A percentile compares a stretch with the other conserved stretches of the same genome.
phyloP scores from a whole-genome alignment of 2,113 vertebrate species.

The Octodon degus region DNA sequence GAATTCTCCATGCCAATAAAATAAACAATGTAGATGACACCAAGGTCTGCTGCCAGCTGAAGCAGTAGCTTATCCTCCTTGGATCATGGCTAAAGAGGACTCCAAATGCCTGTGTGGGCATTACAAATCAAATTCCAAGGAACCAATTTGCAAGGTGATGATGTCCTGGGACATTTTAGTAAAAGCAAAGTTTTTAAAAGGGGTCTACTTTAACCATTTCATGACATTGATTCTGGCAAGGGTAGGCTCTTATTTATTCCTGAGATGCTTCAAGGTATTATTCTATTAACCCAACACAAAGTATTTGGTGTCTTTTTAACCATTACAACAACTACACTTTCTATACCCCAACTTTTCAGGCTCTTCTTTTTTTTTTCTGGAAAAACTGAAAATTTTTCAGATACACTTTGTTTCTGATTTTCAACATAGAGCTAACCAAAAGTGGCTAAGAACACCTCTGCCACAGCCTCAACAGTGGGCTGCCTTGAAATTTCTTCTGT shows the following conservation, averaged over 20 bases:
- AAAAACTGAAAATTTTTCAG: not conserved
- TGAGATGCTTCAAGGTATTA: not conserved
- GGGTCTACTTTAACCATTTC: not conserved
- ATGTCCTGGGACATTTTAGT: not conserved
- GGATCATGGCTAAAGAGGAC: not conserved
- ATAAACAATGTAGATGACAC: not conserved
- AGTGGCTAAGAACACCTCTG: not conserved
- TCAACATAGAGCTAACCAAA: not conserved
- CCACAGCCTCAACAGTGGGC: not conserved
- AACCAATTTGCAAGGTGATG: not conserved
- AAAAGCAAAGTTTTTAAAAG: not conserved
- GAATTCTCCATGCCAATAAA: not conserved
- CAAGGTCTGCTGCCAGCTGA: not conserved
- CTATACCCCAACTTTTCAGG: not conserved
- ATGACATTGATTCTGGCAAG: not conserved
- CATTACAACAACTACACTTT: not conserved
- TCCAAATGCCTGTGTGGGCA: not conserved
- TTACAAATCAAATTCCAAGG: not conserved
- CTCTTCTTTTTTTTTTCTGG: not conserved
- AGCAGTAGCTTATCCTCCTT: not conserved
- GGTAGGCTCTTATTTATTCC: not conserved
- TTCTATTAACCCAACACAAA: not conserved
- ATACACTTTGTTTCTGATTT: not conserved
- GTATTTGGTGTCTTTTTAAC: not conserved
- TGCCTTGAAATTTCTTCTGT: not conserved